Conservation (phyloP, 2,888 invertebrate species). For the Panzeria rudis region DNA sequence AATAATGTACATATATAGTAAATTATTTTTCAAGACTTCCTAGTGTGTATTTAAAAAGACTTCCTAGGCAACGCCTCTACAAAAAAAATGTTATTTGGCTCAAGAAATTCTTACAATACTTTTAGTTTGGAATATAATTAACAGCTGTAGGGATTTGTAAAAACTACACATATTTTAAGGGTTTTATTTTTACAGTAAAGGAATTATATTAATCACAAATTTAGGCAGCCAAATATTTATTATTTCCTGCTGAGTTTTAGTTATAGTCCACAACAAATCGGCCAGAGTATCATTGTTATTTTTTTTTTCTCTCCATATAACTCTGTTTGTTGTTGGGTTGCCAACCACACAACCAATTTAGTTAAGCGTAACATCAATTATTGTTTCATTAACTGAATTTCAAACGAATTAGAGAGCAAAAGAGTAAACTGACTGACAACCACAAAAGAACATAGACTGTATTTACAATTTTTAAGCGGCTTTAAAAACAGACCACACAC, state of each 20-base stretch:
- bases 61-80: constrained; percentile 28
- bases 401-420: background rate
- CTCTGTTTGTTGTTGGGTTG: background rate
- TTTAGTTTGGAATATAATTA: background rate
- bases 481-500: constrained; percentile 49
- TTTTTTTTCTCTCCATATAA: background rate
- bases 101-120: background rate
- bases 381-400: constrained; percentile 30
- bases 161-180: background rate
- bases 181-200: background rate
- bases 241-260: constrained; percentile 11
- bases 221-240: background rate
- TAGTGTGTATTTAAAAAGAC: background rate
- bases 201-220: background rate
- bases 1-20: background rate
- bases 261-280: background rate
- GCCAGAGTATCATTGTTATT: background rate
- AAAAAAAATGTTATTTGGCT: background rate
- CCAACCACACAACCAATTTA: background rate
- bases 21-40: constrained; percentile 13
- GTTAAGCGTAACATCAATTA: constrained; percentile 41
- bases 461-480: background rate
- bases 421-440: background rate
- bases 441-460: background rate
- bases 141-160: constrained; percentile 14